phyloP scores from a whole-genome alignment of 1,140 invertebrate species.

The Procambarus virginalis region DNA sequence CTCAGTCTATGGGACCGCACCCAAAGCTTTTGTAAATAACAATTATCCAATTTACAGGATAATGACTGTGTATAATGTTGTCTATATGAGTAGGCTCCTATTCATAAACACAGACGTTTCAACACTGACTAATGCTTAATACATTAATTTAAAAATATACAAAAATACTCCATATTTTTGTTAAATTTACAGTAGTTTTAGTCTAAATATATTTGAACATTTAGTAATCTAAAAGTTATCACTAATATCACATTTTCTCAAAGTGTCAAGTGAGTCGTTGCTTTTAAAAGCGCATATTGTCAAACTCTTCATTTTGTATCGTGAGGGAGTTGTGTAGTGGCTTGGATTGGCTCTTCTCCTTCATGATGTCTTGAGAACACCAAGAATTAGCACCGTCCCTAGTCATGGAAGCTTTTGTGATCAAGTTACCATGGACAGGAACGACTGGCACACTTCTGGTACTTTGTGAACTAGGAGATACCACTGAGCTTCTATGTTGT shows the following conservation, averaged over 20 bases:
- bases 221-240: not conserved
- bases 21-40: too few relatives aligned
- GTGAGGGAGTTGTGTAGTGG: constrained; percentile 3
- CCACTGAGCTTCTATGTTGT: not conserved
- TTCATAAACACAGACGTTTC: too few relatives aligned
- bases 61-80: too few relatives aligned
- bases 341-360: not conserved
- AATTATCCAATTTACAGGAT: too few relatives aligned
- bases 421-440: not conserved
- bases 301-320: not conserved
- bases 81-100: too few relatives aligned
- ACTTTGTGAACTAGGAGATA: not conserved
- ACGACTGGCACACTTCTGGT: not conserved
- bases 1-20: too few relatives aligned
- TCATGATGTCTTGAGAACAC: not conserved
- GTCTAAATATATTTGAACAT: not conserved
- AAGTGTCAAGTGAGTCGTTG: not conserved
- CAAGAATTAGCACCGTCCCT: not conserved
- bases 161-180: constrained; percentile 5
- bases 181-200: not conserved
- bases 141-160: not conserved
- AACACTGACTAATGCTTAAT: too few relatives aligned
- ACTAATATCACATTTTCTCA: not conserved
- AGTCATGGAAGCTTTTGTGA: not conserved
- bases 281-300: constrained; percentile 18